A percentile compares a stretch with the other conserved stretches of the same genome.
phyloP scores from a whole-genome alignment of 1,140 invertebrate genomes.

The Campodea augens region DNA sequence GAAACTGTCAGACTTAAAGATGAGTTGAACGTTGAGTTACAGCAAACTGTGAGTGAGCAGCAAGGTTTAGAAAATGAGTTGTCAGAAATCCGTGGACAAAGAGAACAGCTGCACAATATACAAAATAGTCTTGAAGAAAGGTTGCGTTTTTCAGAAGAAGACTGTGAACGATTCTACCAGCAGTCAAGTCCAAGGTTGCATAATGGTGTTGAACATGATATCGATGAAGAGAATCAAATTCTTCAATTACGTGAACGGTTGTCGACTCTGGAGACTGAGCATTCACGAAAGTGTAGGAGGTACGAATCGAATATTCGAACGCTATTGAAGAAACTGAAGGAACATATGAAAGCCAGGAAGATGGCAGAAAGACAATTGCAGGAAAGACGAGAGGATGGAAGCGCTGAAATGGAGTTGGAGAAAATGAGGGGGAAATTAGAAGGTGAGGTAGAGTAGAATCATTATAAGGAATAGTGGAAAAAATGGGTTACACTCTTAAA shows the following conservation, averaged over 20 bases:
- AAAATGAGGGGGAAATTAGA: conserved; percentile 22
- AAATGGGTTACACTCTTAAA: too few relatives aligned
- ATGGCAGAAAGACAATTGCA: conserved; percentile 20
- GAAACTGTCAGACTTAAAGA: conserved; percentile 4
- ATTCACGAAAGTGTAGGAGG: not conserved
- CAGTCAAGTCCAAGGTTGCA: not conserved
- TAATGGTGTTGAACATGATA: not conserved
- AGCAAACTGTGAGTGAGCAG: conserved; percentile 9
- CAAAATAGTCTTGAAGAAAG: conserved; percentile 14
- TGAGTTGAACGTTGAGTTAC: conserved; percentile 9
- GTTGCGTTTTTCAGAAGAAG: conserved; percentile 13
- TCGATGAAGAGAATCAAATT: not conserved
- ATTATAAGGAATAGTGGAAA: too few relatives aligned
- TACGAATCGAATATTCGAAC: conserved; percentile 17
- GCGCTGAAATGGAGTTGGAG: not conserved
- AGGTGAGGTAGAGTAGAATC: conserved; percentile 18
- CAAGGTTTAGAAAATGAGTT: conserved; percentile 11
- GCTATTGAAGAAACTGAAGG: conserved; percentile 21
- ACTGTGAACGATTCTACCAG: conserved; percentile 9
- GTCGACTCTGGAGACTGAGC: not conserved
- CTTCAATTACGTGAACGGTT: not conserved
- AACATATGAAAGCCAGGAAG: conserved; percentile 17
- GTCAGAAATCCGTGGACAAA: conserved; percentile 12
- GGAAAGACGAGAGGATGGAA: conserved; percentile 8
- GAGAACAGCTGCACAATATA: conserved; percentile 14